Evolutionary conservation across 2,113 vertebrate genomes (phyloP).

Genomic region (Calonectris borealis): DNA sequence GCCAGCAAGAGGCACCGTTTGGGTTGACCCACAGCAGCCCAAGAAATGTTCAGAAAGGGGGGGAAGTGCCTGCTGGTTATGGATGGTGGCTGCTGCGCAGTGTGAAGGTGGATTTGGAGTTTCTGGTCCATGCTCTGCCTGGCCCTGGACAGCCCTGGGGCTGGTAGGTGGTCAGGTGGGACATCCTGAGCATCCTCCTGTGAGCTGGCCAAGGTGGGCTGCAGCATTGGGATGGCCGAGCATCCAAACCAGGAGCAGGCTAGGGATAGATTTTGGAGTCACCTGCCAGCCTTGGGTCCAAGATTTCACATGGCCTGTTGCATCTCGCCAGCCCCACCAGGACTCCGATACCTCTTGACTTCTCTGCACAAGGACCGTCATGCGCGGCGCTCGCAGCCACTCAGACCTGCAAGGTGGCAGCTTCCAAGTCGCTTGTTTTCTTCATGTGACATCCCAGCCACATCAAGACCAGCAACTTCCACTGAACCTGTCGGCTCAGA

Average conservation of each 20-base stretch:
- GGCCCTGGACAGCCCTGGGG: not conserved
- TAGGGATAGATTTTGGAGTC: not conserved
- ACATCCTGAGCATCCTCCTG: not conserved
- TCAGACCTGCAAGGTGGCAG: not conserved
- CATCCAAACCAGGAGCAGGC: not conserved
- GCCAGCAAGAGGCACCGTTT: not conserved
- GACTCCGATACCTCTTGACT: not conserved
- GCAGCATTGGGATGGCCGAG: accelerated
- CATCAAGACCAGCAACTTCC: not conserved
- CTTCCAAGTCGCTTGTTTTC: not conserved
- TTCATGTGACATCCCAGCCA: not conserved
- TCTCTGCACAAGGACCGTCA: not conserved
- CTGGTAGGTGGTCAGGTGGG: accelerated
- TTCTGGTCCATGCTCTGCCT: not conserved
- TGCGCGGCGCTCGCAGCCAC: not conserved
- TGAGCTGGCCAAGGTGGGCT: not conserved
- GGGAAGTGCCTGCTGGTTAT: not conserved
- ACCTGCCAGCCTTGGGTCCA: not conserved
- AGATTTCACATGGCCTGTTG: not conserved
- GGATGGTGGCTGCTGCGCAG: accelerated
- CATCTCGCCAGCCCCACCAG: accelerated
- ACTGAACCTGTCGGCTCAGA: not conserved
- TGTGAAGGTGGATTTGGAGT: not conserved
- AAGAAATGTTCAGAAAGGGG: not conserved
- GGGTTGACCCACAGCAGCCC: not conserved